A percentile compares a stretch with the other conserved stretches of the same genome.
phyloP scores from a whole-genome alignment of 2,888 invertebrate species.

The Xestoiulus laeticollis region DNA sequence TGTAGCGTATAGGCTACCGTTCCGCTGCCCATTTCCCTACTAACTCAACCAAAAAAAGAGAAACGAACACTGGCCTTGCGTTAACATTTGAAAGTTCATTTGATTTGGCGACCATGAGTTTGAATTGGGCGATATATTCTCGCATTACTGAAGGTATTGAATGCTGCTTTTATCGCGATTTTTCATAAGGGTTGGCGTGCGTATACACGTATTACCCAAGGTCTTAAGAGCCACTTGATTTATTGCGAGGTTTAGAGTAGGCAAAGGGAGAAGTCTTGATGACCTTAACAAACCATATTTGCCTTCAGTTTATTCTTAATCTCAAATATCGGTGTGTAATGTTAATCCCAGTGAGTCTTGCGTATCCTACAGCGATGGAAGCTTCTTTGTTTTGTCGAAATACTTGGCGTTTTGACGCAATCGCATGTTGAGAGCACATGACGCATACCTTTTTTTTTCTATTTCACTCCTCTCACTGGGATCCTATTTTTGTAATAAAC shows the following conservation, averaged over 20 bases:
- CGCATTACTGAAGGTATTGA: background rate
- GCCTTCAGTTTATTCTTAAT: background rate
- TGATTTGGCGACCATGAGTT: background rate
- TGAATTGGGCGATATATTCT: background rate
- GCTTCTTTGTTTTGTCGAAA: background rate
- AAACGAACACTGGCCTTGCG: background rate
- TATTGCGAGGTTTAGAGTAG: constrained; percentile 10
- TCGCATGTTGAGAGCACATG: constrained; percentile 26
- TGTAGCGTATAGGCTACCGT: background rate
- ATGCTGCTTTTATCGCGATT: background rate
- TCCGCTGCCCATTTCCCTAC: constrained; percentile 2
- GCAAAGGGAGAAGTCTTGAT: constrained; percentile 17
- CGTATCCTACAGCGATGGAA: background rate
- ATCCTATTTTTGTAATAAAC: background rate
- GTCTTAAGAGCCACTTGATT: background rate
- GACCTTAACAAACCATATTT: constrained; percentile 17
- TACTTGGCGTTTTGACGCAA: background rate
- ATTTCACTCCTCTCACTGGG: background rate
- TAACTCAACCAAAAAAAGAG: no score
- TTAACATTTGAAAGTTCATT: background rate
- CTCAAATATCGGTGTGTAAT: background rate
- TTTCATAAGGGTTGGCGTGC: background rate
- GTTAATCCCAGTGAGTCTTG: background rate
- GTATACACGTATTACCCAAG: background rate
- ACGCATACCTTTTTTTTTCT: background rate